Evolutionary conservation across 2,888 invertebrate species (phyloP), one percentile per base, ranked within the genome.

Genomic region (Chymomyza amoena): DNA sequence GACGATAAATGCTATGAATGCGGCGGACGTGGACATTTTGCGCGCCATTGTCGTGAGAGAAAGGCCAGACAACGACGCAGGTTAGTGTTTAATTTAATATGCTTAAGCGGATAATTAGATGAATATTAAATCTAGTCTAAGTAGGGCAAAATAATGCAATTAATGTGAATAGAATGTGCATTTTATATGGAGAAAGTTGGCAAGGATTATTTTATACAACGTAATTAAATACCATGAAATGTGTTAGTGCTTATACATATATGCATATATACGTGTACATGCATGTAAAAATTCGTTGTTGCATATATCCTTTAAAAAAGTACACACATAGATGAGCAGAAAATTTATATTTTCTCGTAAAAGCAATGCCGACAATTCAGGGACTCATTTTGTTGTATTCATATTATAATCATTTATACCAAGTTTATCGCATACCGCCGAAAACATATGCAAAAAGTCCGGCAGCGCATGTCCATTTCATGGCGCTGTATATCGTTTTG

Each of bases 1-100:
- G 97, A 97, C 88, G 98, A 98, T 92, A 95, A 97, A 74, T 98
- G 98, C 92, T 98, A 98, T 90, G 97, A 98, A 90, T 98, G 98
- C 92, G 98, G 98, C 51, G 97, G 97, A 87, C 93, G 97, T 76
- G 98, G 98, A 9, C 98, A 98, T 91, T 98, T 97, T 91, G 98
- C 98, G 64, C 94, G 98, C 79, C 97, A 98, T 91, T 98, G 98
- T 92, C 94, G 95, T 6, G 89, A 85, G 69, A 93, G 96, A 75
- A 95, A 96, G 87, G 93, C 93, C 69, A 90, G 92, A 69, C 90
- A 89, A 59, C 76, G 92, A 68, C 93, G 95, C 78, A 94, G 94
- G 91, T 92, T 90, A 88, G 89, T 88, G 59, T 4, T 36, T 52
- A 39, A 45, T 45, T 13, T 45, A 45, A 13, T 45, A 45, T 45